Evolutionary conservation across 2,113 vertebrate species (phyloP).

Genomic region (Aix galericulata): DNA sequence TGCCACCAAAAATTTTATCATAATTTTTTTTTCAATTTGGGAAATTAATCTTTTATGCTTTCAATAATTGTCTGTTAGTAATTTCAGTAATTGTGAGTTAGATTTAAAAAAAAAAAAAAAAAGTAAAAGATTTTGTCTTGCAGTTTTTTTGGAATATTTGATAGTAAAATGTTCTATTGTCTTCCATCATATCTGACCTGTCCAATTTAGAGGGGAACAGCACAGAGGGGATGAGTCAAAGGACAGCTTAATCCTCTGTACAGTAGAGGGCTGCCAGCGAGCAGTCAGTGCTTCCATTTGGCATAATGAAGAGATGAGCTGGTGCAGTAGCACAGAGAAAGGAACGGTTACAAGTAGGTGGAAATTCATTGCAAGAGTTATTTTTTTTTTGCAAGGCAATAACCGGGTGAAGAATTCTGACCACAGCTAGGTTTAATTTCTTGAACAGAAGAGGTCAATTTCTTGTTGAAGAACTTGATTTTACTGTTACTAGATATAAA

Average conservation of each 20-base stretch:
- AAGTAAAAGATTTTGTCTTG: not conserved
- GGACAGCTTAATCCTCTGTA: not conserved
- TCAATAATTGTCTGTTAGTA: not conserved
- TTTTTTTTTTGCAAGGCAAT: not conserved
- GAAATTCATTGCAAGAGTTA: not conserved
- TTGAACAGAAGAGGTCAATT: not conserved
- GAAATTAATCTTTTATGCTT: not conserved
- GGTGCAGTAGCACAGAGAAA: not conserved
- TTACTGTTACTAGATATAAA: not conserved
- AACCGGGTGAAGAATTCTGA: not conserved
- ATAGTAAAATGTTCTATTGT: not conserved
- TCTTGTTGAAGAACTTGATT: not conserved
- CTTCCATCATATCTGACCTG: not conserved
- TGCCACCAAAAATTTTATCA: not conserved
- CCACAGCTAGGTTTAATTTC: not conserved
- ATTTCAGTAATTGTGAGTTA: too few relatives aligned
- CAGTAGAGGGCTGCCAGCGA: not conserved
- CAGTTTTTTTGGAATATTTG: not conserved
- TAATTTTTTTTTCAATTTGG: not conserved
- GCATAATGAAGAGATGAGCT: not conserved
- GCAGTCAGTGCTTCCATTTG: fast-evolving
- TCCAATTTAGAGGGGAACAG: not conserved
- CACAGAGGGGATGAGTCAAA: not conserved
- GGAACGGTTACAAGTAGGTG: not conserved
- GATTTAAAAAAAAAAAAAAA: too few relatives aligned